Base-by-base conservation (phyloP, 2,888 invertebrate genomes). In the Eristalinus sepulchralis region DNA sequence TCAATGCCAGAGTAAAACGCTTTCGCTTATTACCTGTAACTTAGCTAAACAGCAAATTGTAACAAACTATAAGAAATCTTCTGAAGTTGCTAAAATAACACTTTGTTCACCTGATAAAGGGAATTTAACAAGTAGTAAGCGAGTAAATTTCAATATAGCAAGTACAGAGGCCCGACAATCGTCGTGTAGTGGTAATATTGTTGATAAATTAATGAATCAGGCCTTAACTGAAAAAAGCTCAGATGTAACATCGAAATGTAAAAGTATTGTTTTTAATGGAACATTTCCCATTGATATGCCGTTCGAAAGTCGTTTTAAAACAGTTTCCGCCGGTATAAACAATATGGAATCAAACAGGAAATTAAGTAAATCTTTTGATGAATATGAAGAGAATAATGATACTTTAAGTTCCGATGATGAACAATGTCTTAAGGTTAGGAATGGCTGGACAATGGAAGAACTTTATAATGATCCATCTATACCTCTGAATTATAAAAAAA, bases 261-360 rank as follows among this genome's bases (percentile, higher is more conserved):
- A 91, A 82, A 90, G 90, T 67, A 94, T 97, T 63, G 94, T 97
- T 84, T 97, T 97, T 91, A 96, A 97, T 89, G 97, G 97, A 71
- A 97, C 97, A 2, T 97, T 95, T 93, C 97, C 97, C 4, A 97
- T 97, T 88, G 97, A 97, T 91, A 94, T 94, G 90, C 97, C 97
- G 33, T 84, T 92, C 11, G 91, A 92, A 36, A 89, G 89, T 62
- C 89, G 89, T 22, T 88, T 89, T 80, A 71, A 88, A 68, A 17
- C 55, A 13, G 71, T 73, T 55, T 11, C 47, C 17, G 83, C 83
- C 60, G 89, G 88, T 27, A 24, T 22, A 27, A 91, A 91, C 60
- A 91, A 92, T 86, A 89, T 91, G 1, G 91, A 91, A 66, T 90
- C 91, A 27, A 90, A 91, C 89, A 89, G 80, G 39, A 82, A 77